Conservation (phyloP, 2,888 invertebrate species). For the Microdon myrmicae region DNA sequence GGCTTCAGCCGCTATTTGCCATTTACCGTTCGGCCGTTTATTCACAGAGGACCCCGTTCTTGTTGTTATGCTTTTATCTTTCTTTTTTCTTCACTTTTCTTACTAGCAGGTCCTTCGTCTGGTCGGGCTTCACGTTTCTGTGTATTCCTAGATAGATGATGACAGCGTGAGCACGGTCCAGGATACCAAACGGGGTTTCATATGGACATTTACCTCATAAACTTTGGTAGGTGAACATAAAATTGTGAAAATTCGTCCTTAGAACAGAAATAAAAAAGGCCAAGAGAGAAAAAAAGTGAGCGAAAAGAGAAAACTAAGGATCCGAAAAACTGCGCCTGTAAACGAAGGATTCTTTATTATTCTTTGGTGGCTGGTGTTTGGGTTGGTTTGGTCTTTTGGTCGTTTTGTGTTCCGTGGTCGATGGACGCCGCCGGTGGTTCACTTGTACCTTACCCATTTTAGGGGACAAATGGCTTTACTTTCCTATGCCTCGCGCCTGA, state of each 20-base stretch:
- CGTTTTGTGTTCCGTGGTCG: background rate
- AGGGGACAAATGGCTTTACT: constrained; percentile 50
- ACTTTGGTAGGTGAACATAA: constrained; percentile 43
- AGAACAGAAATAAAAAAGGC: constrained; percentile 4
- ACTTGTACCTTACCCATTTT: constrained; percentile 30
- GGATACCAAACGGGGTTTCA: constrained; percentile 20
- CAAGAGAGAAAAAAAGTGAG: background rate
- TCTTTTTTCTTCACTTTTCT: background rate
- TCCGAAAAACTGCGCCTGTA: constrained; percentile 35
- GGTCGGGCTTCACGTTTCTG: constrained; percentile 39
- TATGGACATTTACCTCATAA: constrained; percentile 52
- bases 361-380: constrained; percentile 44
- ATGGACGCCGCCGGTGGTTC: background rate
- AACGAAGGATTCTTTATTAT: constrained; percentile 51
- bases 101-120: no score
- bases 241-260: constrained; percentile 46
- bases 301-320: constrained; percentile 4
- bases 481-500: constrained; percentile 37
- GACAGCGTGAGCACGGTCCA: constrained; percentile 10
- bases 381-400: constrained; percentile 29
- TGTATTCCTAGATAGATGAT: constrained; percentile 30
- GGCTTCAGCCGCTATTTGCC: constrained; percentile 36
- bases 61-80: no score
- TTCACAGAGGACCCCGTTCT: constrained; percentile 41
- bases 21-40: constrained; percentile 45